Percentiles rank a stretch among this genome's conserved stretches.
phyloP scores from a whole-genome alignment of 2,113 vertebrate species.

The Cyprinodon tularosa region DNA sequence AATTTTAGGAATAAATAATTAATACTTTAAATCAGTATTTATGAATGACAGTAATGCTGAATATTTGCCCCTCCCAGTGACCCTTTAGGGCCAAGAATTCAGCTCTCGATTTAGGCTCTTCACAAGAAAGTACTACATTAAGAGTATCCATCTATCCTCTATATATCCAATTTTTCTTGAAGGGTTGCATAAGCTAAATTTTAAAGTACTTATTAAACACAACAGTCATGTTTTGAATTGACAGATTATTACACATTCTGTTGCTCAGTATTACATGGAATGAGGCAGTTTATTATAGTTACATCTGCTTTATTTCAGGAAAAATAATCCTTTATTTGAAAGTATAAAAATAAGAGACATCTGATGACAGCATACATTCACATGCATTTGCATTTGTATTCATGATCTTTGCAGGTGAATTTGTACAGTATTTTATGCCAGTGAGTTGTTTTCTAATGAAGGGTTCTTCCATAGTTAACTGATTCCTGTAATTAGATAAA shows the following conservation, averaged over 20 bases:
- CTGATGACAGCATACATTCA: conserved; percentile 72
- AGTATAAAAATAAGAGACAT: conserved; percentile 82
- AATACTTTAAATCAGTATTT: no score
- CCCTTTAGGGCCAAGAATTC: no score
- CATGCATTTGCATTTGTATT: conserved; percentile 64
- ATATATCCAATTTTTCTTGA: no score
- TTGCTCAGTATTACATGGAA: background rate
- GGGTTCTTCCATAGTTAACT: no score
- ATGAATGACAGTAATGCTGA: no score
- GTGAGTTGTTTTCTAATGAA: background rate
- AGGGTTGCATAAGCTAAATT: background rate
- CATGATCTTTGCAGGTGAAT: conserved; percentile 28
- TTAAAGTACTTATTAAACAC: background rate
- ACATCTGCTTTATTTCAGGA: conserved; percentile 77
- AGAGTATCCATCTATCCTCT: no score
- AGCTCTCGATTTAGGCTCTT: no score
- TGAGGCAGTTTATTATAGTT: conserved; percentile 29
- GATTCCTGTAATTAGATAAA: no score
- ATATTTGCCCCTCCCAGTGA: no score
- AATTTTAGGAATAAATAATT: no score
- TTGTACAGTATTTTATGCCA: conserved; percentile 33
- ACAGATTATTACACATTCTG: background rate
- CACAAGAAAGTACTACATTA: no score
- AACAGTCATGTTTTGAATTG: background rate
- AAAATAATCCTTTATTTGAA: conserved; percentile 78